Base-by-base conservation (phyloP, 2,113 vertebrate genomes). In the Meles meles region DNA sequence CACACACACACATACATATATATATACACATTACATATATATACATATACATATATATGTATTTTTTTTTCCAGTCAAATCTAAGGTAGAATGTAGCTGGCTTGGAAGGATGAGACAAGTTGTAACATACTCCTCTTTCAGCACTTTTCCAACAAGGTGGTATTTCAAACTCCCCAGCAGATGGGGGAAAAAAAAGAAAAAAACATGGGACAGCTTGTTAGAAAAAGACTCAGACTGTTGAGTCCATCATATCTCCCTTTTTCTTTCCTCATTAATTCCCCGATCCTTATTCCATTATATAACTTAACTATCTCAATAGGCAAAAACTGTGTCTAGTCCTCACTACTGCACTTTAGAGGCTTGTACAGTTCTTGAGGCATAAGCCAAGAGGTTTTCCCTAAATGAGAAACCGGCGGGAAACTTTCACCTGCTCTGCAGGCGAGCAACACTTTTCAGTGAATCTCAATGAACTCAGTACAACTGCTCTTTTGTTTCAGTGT, bases 141-240 rank as follows among this genome's bases (percentile, higher is more conserved):
- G 27, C 18, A 59, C 13, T 77, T 63, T 95, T 37, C 92, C 67
- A 95, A 90, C 63, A 98, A 98, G 97, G 94, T 97, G 94, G 93
- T 96, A 94, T 98, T 98, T 98, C 96, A 97, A 98, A 98, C 90
- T 97, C 88, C 79, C 96, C 88, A 97, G 97, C 98, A 98, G 98
- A 99, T 98, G 98, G 97, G 72, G 74, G 52, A 71, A 42, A 97
- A 94, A 85, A 97, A 67, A 67, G 17, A 17, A 15, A 17, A 52
- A 52, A 67, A 34, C 97, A 97, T 13, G 94, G 84, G 98, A 98
- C 97, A 98, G 98, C 98, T 98, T 98, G 97, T 97, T 95, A 97
- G 96, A 98, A 98, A 95, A 97, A 98, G 96, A 96, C 97, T 96
- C 97, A 97, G 95, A 90, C 98, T 97, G 98, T 96, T 98, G 97